Base-by-base conservation (phyloP, 2,797 vertebrate genomes). In the Enteromius paludinosus region DNA sequence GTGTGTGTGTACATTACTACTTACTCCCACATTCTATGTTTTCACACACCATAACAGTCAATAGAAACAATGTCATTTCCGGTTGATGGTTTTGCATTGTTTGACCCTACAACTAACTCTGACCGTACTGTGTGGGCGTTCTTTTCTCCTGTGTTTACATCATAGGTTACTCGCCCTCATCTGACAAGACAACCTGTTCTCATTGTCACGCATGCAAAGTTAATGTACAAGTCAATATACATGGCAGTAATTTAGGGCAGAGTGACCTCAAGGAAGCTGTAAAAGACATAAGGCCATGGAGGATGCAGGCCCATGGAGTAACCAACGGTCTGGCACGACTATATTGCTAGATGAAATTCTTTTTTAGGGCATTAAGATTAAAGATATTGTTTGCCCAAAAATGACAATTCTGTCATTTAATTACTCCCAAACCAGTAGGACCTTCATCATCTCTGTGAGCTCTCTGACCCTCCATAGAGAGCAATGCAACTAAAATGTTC, bases 181-280 rank as follows among this genome's bases (percentile, higher is more conserved):
- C 15, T 69, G 64, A 79, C 33, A 69, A 68, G 47, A 35, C 62
- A 78, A 35, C 30, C 76, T 38, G 7, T 79, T n/a, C 47, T 54
- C 64, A 79, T 43, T 79, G 77, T 69, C 77, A 68, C 10, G 15
- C 30, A 66, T 66, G 12, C 7, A 23, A 56, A 54, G n/a, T 23
- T 23, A 12, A 56, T 56, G 23, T 49, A 49, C 47, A 49, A 6
- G 47, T 18, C 7, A 49, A 49, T 49, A 49, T 56, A 23, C n/a
- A 56, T 56, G 54, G 23, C 54, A 12, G 3, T 23, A 23, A 56
- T 56, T 56, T 56, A 56, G 54, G 25, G 59, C 59, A 62, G 41
- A 43, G 3, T 41, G 41, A 41, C 41, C 41, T 43, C 41, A 43
- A 43, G 10, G 41, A 43, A 12, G 41, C 41, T 43, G 41, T 43